Percentiles rank a stretch among this genome's conserved stretches.
Conservation (phyloP, 2,888 invertebrate species). For the Entomobrya proxima region DNA sequence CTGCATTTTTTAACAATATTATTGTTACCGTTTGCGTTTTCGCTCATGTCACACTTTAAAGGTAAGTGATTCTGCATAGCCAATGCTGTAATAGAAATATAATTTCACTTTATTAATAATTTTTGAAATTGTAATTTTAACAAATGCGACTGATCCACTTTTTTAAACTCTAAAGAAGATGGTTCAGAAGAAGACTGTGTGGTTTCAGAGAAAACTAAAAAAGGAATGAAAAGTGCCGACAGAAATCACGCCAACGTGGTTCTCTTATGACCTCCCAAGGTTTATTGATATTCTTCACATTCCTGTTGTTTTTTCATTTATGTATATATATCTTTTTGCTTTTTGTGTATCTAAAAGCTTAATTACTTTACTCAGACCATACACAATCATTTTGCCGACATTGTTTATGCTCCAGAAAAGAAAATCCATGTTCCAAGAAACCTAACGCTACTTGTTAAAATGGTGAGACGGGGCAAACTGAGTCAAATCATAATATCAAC, state of each 20-base stretch:
- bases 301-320: conserved; percentile 73
- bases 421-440: neutral
- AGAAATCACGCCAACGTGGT: conserved; percentile 69
- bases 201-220: conserved; percentile 61
- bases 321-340: conserved; percentile 68
- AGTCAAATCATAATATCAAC: conserved; percentile 62
- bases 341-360: conserved; percentile 33
- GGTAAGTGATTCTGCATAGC: no score
- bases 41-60: no score
- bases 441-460: neutral
- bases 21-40: no score
- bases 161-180: neutral
- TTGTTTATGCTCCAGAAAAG: neutral
- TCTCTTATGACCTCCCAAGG: conserved; percentile 69
- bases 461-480: conserved; percentile 33
- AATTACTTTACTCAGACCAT: neutral
- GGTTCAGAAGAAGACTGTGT: no score
- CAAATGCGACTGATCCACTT: neutral
- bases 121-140: no score
- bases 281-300: conserved; percentile 73
- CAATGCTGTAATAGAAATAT: no score
- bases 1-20: conserved; percentile 47
- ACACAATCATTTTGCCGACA: neutral
- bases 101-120: no score
- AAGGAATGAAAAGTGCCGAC: conserved; percentile 66